phyloP scores from a whole-genome alignment of 2,797 vertebrate species.

The Sebastes variabilis region DNA sequence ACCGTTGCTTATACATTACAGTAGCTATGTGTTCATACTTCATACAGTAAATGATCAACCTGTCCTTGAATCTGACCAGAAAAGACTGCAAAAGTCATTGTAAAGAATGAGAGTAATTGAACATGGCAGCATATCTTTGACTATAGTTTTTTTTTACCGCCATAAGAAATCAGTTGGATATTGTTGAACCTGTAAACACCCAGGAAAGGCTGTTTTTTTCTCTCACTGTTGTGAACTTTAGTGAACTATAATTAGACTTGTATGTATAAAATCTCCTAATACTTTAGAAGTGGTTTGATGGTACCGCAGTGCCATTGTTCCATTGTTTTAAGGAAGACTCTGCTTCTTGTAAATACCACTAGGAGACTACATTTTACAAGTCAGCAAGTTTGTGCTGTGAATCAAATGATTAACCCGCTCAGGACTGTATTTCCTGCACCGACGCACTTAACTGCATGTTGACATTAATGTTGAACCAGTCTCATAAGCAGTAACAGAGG shows the following conservation, averaged over 20 bases:
- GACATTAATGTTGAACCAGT: slow-evolving; percentile 10
- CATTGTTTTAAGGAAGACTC: neutral
- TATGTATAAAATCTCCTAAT: neutral
- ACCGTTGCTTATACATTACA: neutral
- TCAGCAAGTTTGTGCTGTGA: neutral
- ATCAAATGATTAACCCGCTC: slow-evolving; percentile 7
- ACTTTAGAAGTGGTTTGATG: neutral
- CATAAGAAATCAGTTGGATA: neutral
- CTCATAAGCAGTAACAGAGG: neutral
- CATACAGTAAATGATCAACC: slow-evolving; percentile 15
- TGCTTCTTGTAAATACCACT: neutral
- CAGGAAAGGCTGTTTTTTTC: neutral
- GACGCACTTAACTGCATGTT: slow-evolving; percentile 7
- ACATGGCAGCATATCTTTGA: neutral
- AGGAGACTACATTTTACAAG: slow-evolving; percentile 3
- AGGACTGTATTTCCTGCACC: neutral
- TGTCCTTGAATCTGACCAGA: slow-evolving; percentile 7
- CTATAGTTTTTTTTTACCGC: neutral
- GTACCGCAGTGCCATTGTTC: neutral
- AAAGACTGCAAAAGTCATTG: neutral
- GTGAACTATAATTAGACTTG: neutral
- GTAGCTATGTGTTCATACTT: neutral
- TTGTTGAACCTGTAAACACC: neutral
- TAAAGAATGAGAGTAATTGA: neutral
- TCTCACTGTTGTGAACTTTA: neutral